Base-by-base conservation (phyloP, 2,113 vertebrate genomes). In the Sminthopsis crassicaudata region DNA sequence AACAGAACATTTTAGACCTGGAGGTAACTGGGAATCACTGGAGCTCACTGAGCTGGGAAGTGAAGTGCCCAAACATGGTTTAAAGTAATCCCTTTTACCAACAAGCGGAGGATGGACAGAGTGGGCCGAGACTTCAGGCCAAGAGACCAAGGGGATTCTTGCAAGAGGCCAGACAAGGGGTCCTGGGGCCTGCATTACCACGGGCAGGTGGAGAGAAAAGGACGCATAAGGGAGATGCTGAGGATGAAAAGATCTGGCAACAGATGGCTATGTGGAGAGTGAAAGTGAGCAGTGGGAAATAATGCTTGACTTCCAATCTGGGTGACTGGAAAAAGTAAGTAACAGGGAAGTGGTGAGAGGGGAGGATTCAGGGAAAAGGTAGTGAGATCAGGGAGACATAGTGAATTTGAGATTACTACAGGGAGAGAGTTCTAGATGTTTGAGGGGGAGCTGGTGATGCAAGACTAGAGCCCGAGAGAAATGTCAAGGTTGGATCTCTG, bases 111-210 rank as follows among this genome's bases (percentile, higher is more conserved):
- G 30, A 19, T n/a, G 67, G 6, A 19, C 36, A 1, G 5, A n/a
- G 1, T 22, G 67, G 36, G 36, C 36, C 22, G 36, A n/a, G 30
- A n/a, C 67, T 76, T n/a, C 4, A n/a, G 14, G 36, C 36, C 67
- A n/a, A 14, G 16, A 76, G 67, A 7, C 36, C 67, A 22, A 76
- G 67, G 14, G n/a, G 36, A 16, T 14, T 67, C 36, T 36, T 14
- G 26, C 36, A 76, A n/a, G 0, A 76, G 67, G 5, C 67, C 16
- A 76, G 67, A n/a, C 4, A n/a, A 76, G 36, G 30, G 14, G 60
- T 76, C 14, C 16, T n/a, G 60, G 0, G 36, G 16, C 67, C 16
- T n/a, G 16, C 36, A 7, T 16, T 2, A 1, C 5, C 1, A 0
- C 6, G 36, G 19, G 67, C 6, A 7, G n/a, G 36, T 19, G 36